These are phyloP conservation scores for Drosophila leontia DNA, from an alignment of 1,140 invertebrate genomes.

Conservation along the genomic window DNA sequence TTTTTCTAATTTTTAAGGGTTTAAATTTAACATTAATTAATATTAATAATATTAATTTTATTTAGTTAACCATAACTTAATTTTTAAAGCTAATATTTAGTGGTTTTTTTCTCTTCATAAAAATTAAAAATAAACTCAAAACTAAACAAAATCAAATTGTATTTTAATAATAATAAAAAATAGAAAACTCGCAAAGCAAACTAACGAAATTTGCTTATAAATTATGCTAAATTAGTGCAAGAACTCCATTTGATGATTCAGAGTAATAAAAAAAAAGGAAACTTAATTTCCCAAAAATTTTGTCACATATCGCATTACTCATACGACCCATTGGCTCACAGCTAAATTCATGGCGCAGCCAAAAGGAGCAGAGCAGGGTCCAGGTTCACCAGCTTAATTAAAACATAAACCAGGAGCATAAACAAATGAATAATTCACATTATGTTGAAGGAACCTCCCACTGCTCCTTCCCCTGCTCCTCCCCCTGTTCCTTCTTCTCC, in stretches of 20 bases:
- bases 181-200: neutral
- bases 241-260: neutral
- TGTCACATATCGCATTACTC: conserved; percentile 14
- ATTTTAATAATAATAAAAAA: neutral
- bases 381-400: conserved; percentile 56
- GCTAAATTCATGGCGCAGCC: conserved; percentile 1
- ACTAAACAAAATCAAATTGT: neutral
- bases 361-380: too few relatives aligned
- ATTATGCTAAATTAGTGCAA: neutral
- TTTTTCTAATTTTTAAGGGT: too few relatives aligned
- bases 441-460: conserved; percentile 43
- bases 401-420: conserved; percentile 72
- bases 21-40: too few relatives aligned
- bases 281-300: neutral
- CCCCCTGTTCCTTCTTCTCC: neutral
- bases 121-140: too few relatives aligned
- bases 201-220: neutral
- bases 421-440: conserved; percentile 78
- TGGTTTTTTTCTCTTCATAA: too few relatives aligned
- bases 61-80: too few relatives aligned
- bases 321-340: conserved; percentile 38
- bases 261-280: neutral
- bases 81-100: too few relatives aligned
- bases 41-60: too few relatives aligned
- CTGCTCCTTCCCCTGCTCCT: too few relatives aligned